phyloP scores from a whole-genome alignment of 2,113 vertebrate genomes.

The Gallinago media region DNA sequence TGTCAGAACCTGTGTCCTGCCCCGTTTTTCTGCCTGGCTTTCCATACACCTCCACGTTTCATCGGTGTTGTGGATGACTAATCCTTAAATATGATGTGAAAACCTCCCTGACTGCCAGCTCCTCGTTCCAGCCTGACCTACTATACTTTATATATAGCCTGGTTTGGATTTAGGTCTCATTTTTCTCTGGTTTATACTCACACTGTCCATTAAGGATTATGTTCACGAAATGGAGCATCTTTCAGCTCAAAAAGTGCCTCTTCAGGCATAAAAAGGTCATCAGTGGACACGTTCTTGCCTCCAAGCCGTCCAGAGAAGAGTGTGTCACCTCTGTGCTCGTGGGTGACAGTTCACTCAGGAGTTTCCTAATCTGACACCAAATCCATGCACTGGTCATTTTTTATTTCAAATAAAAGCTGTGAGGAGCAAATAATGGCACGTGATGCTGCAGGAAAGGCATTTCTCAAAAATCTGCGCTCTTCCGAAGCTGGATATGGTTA shows the following conservation, averaged over 20 bases:
- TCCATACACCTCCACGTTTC: not conserved
- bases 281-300: accelerated
- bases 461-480: not conserved
- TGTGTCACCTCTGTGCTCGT: not conserved
- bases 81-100: not conserved
- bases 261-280: not conserved
- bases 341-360: accelerated
- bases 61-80: not conserved
- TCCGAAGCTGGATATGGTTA: not conserved
- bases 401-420: not conserved
- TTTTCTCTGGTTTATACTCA: not conserved
- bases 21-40: not conserved
- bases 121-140: not conserved
- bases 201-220: accelerated
- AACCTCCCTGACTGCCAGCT: not conserved
- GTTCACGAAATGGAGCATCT: not conserved
- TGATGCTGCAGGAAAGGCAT: not conserved
- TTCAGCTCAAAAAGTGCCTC: not conserved
- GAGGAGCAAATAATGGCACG: not conserved
- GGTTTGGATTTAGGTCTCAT: not conserved
- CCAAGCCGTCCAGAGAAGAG: not conserved
- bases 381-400: not conserved
- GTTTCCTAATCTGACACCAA: not conserved
- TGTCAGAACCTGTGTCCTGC: not conserved
- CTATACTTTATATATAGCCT: not conserved